Base-by-base conservation (phyloP, 2,888 invertebrate genomes). In the Lycia hirtaria region DNA sequence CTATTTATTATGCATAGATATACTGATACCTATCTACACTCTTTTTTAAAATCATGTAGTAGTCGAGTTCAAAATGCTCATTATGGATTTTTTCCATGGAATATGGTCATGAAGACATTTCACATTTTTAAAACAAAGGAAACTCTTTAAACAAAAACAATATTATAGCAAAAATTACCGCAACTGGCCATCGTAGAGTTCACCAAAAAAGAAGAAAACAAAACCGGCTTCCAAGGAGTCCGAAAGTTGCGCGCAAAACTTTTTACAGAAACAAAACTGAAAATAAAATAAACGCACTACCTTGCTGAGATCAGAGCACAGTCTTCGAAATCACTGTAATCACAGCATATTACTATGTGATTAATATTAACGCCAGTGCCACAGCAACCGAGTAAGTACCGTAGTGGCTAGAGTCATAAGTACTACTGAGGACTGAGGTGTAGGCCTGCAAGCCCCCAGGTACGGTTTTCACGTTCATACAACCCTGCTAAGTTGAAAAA, bases 381-480 rank as follows among this genome's bases (percentile, higher is more conserved):
- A 58, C 65, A 60, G 64, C 67, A 66, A 63, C 62, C 67, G 54
- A 62, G 51, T 52, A 44, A 56, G 50, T 50, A 69, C 79, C 75
- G 69, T 58, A 65, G 73, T 69, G 63, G 66, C 64, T 80, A 64
- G 65, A 77, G 76, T 73, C 82, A 80, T 81, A 78, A 73, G 76
- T 79, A 83, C 80, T 73, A 90, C 89, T 88, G 79, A 83, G 67
- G 30, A 4, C 12, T 12, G 30, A 10, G 9, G 26, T 41, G 26
- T 26, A 66, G 64, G 72, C 72, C 51, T 72, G 76, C 72, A 74
- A 78, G 78, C 72, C 80, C 83, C 72, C 85, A 85, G 88, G 87
- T 88, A 88, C 72, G 72, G 81, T 85, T 88, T 88, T 85, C 84
- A 87, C 81, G 83, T 80, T 64, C 64, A 54, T 77, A 72, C 69